Evolutionary conservation across 2,113 vertebrate genomes (phyloP).

Genomic region (Elachura formosa): DNA sequence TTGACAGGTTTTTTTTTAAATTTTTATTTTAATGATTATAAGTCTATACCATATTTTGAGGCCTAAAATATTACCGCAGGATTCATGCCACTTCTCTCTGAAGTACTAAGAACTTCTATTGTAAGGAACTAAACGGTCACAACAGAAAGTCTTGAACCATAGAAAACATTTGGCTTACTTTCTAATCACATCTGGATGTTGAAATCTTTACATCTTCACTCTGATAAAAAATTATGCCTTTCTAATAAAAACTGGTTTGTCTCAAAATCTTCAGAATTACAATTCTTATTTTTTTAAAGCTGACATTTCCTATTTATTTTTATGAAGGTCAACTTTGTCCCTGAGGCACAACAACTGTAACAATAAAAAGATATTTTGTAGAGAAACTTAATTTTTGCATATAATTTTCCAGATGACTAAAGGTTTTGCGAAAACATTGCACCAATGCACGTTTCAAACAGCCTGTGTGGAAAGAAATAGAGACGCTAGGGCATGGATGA

Average conservation of each 20-base stretch:
- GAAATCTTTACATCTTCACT: neutral
- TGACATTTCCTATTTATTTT: neutral
- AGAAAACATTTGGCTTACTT: neutral
- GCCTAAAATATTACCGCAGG: neutral
- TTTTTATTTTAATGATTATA: neutral
- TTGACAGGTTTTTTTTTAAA: neutral
- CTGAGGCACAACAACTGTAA: slow-evolving; percentile 4
- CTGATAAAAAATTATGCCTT: neutral
- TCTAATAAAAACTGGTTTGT: neutral
- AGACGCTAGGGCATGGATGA: neutral
- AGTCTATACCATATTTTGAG: neutral
- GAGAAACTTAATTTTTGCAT: neutral
- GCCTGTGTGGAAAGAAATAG: neutral
- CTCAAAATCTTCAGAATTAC: neutral
- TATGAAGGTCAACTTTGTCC: neutral
- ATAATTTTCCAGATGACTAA: neutral
- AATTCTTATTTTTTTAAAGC: neutral
- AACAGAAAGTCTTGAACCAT: neutral
- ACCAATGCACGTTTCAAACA: neutral
- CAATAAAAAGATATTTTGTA: slow-evolving; percentile 12
- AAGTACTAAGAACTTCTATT: neutral
- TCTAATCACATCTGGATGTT: neutral
- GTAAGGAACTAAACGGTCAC: neutral
- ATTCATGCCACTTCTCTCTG: neutral
- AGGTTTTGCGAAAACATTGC: neutral